A percentile compares a stretch with the other conserved stretches of the same genome.
phyloP scores from a whole-genome alignment of 2,113 vertebrate species.

The Sinocyclocheilus anshuiensis region DNA sequence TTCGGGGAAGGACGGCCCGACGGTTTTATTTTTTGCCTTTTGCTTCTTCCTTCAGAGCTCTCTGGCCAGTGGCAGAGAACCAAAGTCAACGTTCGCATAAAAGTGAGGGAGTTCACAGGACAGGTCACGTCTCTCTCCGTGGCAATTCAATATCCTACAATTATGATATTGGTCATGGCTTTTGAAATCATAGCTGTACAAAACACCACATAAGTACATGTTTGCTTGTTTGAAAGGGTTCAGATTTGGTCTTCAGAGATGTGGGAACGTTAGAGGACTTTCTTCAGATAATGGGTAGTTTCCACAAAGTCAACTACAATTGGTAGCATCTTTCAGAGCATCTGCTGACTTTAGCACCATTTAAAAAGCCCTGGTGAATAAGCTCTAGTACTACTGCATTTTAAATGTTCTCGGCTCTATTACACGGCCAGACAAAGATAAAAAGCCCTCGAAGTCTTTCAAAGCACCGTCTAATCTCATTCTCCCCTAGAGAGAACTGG shows the following conservation, averaged over 20 bases:
- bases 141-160: conserved; percentile 72
- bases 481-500: conserved; percentile 11
- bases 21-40: conserved; percentile 71
- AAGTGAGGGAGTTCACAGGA: conserved; percentile 71
- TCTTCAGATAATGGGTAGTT: conserved; percentile 52
- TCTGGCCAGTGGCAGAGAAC: conserved; percentile 65
- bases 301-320: neutral
- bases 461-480: conserved; percentile 13
- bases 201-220: conserved; percentile 74
- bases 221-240: conserved; percentile 58
- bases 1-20: conserved; percentile 57
- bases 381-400: neutral
- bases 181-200: conserved; percentile 67
- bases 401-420: neutral
- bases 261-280: conserved; percentile 55
- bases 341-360: neutral
- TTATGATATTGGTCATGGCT: conserved; percentile 70
- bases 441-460: neutral
- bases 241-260: conserved; percentile 56
- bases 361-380: neutral
- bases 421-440: neutral
- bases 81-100: conserved; percentile 70
- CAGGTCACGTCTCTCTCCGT: conserved; percentile 74
- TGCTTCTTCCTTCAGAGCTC: conserved; percentile 53
- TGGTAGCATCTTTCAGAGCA: neutral